Base-by-base conservation (phyloP, 2,113 vertebrate species). In the Pluvianellus socialis region DNA sequence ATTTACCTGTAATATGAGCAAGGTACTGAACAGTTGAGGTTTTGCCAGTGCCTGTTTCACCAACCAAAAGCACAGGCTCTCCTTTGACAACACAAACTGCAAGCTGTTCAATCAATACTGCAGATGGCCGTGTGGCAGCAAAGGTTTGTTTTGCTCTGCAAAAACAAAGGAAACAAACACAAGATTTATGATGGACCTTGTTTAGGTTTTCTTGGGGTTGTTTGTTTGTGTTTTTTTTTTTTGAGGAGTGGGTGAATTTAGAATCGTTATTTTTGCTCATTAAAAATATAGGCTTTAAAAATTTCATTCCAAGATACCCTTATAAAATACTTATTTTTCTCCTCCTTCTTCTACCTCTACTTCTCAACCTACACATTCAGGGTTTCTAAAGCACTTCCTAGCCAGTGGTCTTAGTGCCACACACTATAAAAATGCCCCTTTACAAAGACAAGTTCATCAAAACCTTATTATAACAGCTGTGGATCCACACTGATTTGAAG, bases 11-110 rank as follows among this genome's bases (percentile, higher is more conserved):
- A 81, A 99, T 86, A 50, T 98, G 97, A 85, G 99, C 99, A 94
- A 99, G 98, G 84, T 99, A 99, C 85, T 99, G 99, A 17, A 99
- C 98, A 5, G 99, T 98, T 38, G 99, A 99, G 4, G 99, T 99
- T 98, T 99, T 99, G 47, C 99, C 99, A 7, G 99, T 99, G 79
- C 99, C 99, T 0, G 99, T 99, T 97, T 99, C 99, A 92, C 99
- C 99, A 56, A 99, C 99, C 94, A 99, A 94, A 62, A 99, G 98
- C 27, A 99, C 99, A 3, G 99, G 98, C 75, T 99, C 99, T 53
- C 98, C 99, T 97, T 98, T 99, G 66, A 97, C 97, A 35, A 99
- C 98, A 49, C 99, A 99, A 35, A 99, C 98, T 0, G 99, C 98
- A 61, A 99, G 98, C 96, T 99, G 99, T 72, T 99, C 99, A 88